These are phyloP conservation scores for Sinonovacula constricta DNA, from an alignment of 1,140 invertebrate genomes.

Conservation along the genomic window DNA sequence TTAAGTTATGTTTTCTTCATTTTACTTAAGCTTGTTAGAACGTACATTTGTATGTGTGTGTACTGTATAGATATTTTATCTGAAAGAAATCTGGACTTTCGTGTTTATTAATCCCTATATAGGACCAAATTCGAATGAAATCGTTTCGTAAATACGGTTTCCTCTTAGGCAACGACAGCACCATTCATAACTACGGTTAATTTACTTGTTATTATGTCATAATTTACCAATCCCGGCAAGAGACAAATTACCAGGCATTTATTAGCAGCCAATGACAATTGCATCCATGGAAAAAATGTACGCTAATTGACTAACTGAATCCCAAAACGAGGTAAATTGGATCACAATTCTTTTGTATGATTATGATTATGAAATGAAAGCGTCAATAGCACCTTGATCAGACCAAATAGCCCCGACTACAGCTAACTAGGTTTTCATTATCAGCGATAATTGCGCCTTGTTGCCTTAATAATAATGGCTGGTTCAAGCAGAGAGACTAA, in stretches of 20 bases:
- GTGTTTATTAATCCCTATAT: no score
- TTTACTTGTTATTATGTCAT: background rate
- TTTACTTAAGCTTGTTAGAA: no score
- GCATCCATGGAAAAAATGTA: conserved; percentile 20
- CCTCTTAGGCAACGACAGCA: no score
- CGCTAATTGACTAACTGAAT: conserved; percentile 44
- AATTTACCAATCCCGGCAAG: conserved; percentile 32
- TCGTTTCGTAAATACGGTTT: no score
- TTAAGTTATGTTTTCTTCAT: no score
- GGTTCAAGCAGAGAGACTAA: conserved; percentile 35
- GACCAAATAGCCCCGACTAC: conserved; percentile 23
- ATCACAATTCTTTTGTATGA: conserved; percentile 48
- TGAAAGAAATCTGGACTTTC: no score
- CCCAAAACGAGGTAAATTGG: conserved; percentile 44
- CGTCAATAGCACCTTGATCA: conserved; percentile 48
- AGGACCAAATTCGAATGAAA: no score
- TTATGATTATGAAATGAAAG: conserved; percentile 54
- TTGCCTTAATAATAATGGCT: conserved; percentile 41
- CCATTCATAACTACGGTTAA: no score
- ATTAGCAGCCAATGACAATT: conserved; percentile 18
- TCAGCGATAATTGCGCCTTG: conserved; percentile 44
- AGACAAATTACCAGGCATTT: conserved; percentile 27
- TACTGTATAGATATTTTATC: no score
- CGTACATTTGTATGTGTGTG: no score
- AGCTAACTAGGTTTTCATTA: conserved; percentile 52